Base-by-base conservation (phyloP, 2,888 invertebrate species). In the Orchesellides sinensis region DNA sequence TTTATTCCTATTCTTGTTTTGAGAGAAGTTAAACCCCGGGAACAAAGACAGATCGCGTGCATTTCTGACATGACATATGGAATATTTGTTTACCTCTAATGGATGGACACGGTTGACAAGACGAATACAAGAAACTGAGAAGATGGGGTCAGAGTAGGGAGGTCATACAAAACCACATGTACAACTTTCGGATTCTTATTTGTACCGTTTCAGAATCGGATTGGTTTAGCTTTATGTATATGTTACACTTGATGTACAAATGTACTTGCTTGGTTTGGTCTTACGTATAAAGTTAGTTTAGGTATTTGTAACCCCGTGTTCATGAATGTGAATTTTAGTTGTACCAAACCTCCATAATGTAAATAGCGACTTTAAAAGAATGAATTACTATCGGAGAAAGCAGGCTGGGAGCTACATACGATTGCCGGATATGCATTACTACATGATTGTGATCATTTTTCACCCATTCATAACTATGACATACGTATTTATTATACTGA, bases 51-150 rank as follows among this genome's bases (percentile, higher is more conserved):
- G 79, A 79, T 79, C 79, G 79, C 79, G 79, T 79, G 79, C 79
- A 79, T 70, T 79, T 79, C 79, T 72, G 79, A 79, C 79, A 79
- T 79, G 79, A 79, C 79, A 79, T 79, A 79, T 79, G 79, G 79
- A 79, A 79, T 79, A 79, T 79, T 82, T 82, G 82, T 82, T 82
- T 74, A 75, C 74, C 66, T 69, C 82, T 82, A 82, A 82, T 82
- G 82, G 82, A 82, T 75, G 74, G 75, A 75, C 82, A 82, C 75
- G 82, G 82, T 82, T 75, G 74, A 75, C 69, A 68, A 70, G 75
- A 69, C 74, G 75, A 66, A 75, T 61, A 82, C 82, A 82, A 82
- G 74, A 47, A 73, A 66, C 74, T 65, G 52, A 23, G 47, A 59
- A 54, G 79, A 79, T 79, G 65, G 79, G 79, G 72, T 78, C 78